Base-by-base conservation (phyloP, 2,113 vertebrate species). In the Chionomys nivalis region DNA sequence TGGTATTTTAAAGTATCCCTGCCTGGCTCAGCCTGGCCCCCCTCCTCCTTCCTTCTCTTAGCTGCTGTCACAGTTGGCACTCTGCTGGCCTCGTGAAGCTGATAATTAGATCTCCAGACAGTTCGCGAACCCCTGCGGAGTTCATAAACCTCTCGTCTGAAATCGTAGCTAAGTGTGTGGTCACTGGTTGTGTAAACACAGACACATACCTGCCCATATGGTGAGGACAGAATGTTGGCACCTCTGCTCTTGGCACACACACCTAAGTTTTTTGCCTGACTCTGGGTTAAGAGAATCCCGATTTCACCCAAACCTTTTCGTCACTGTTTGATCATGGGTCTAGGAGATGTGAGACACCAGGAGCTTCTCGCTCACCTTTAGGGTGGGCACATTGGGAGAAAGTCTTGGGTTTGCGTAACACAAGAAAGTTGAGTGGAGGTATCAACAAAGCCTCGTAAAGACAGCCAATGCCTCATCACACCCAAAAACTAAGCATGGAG, bases 31-130 rank as follows among this genome's bases (percentile, higher is more conserved):
- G 39, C 31, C 63, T 47, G 1, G 0, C 0, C 9, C 5, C 5
- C 42, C 47, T 28, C 76, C 28, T 49, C 44, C 78, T 13, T 7
- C 68, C 47, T 75, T 83, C 7, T 58, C 58, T 5, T 2, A 24
- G 52, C 79, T 85, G 92, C 65, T n/a, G 21, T 87, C 72, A 49
- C 42, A 28, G 9, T 73, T 90, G 89, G 92, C 79, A 4, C 76
- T 49, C 90, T 26, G 47, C 87, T 49, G 81, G 66, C 33, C 42
- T 87, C 11, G 7, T 8, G 79, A 36, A 52, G 52, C 90, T 77
- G 91, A 52, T 85, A 24, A 88, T 95, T 87, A 81, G 79, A 13
- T 66, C 82, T 91, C 61, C 16, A 85, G 88, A 87, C 55, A 52
- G 81, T 72, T 33, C 75, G 65, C 7, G 49, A 94, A 42, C 79